These are phyloP conservation scores for Pangasius macronema DNA, from an alignment of 2,797 vertebrate genomes.

Conservation along the genomic window DNA sequence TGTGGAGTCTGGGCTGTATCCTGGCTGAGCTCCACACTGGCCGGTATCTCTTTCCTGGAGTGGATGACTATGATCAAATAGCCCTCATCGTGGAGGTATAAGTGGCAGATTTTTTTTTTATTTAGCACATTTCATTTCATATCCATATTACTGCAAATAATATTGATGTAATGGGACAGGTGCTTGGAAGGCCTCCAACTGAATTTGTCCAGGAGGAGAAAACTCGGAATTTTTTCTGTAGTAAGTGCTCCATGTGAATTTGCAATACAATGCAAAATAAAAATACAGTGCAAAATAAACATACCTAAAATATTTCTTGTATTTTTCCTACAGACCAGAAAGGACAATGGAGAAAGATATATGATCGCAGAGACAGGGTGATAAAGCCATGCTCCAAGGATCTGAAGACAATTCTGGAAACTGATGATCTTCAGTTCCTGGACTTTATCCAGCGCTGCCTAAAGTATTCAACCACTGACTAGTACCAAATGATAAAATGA, in stretches of 20 bases:
- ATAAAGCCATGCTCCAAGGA: slow-evolving; percentile 69
- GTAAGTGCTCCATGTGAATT: slow-evolving; percentile 69
- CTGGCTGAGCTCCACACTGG: slow-evolving; percentile 86
- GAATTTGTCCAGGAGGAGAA: slow-evolving; percentile 83
- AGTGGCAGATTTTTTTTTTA: background rate
- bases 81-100: slow-evolving; percentile 91
- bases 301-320: background rate
- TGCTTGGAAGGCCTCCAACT: slow-evolving; percentile 85
- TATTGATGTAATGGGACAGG: slow-evolving; percentile 68
- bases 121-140: background rate
- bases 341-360: background rate
- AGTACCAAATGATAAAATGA: background rate
- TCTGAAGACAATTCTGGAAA: slow-evolving; percentile 79
- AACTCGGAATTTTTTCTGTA: slow-evolving; percentile 76
- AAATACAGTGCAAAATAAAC: background rate
- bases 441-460: slow-evolving; percentile 88
- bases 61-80: slow-evolving; percentile 73
- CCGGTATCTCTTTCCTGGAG: slow-evolving; percentile 84
- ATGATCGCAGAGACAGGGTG: background rate
- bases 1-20: slow-evolving; percentile 95
- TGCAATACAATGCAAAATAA: background rate
- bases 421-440: slow-evolving; percentile 79
- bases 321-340: slow-evolving; percentile 79
- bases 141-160: background rate
- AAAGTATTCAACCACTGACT: slow-evolving; percentile 65